Evolutionary conservation across 2,113 vertebrate genomes (phyloP).

Genomic region (Pyrgilauda ruficollis): DNA sequence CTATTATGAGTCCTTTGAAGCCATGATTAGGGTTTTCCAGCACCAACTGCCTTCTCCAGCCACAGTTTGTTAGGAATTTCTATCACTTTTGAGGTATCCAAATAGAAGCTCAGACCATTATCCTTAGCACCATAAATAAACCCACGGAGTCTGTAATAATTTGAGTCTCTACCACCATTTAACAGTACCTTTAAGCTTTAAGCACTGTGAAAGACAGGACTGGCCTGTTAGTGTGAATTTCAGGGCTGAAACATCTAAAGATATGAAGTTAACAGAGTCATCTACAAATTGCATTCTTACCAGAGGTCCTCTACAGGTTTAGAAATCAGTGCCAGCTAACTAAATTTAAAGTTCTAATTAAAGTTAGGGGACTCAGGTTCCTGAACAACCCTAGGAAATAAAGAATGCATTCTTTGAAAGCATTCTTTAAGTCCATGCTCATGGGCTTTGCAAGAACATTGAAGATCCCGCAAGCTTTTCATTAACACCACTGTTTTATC

Average conservation of each 20-base stretch:
- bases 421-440: neutral
- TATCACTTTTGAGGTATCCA: neutral
- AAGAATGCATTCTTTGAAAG: neutral
- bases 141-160: neutral
- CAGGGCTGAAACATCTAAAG: neutral
- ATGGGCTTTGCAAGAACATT: neutral
- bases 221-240: neutral
- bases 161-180: neutral
- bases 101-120: neutral
- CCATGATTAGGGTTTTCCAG: neutral
- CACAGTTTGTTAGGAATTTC: conserved; percentile 3
- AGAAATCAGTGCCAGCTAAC: neutral
- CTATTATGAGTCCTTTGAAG: neutral
- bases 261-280: neutral
- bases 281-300: neutral
- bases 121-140: neutral
- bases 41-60: neutral
- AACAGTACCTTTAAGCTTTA: neutral
- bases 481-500: neutral
- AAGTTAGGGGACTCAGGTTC: neutral
- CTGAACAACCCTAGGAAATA: neutral
- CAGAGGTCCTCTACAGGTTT: neutral
- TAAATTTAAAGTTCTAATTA: neutral
- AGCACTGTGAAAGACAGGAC: neutral
- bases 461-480: neutral